Evolutionary conservation across 1,140 invertebrate species (phyloP).

Genomic region (Apis dorsata): DNA sequence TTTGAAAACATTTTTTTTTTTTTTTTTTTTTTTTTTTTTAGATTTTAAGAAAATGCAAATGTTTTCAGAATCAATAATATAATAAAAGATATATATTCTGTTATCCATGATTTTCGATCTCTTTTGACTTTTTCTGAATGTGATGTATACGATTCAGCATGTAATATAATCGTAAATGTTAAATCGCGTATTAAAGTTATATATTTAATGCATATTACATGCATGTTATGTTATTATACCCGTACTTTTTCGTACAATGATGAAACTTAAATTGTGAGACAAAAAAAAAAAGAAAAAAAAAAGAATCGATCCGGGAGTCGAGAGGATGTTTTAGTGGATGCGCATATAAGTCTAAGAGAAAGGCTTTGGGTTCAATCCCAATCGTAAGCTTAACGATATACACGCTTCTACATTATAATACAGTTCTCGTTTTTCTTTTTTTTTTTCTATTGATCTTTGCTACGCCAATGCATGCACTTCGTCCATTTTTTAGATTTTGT

Average conservation of each 20-base stretch:
- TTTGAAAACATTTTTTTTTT: background rate
- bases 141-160: background rate
- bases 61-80: background rate
- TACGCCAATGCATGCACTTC: background rate
- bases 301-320: constrained; percentile 38
- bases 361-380: constrained; percentile 54
- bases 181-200: constrained; percentile 13
- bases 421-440: constrained; percentile 28
- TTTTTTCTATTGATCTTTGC: background rate
- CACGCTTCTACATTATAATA: constrained; percentile 56
- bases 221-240: constrained; percentile 14
- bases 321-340: constrained; percentile 36
- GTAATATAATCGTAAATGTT: constrained; percentile 12
- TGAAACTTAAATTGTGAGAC: background rate
- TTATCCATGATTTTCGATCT: too few species aligned
- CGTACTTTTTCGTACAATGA: constrained; percentile 29
- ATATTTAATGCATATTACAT: constrained; percentile 7
- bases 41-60: background rate
- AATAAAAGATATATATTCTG: background rate
- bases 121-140: background rate
- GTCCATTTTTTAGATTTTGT: background rate
- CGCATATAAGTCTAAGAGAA: constrained; percentile 59
- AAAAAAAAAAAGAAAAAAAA: background rate
- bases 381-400: constrained; percentile 59
- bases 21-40: background rate